A percentile compares a stretch with the other conserved stretches of the same genome.
Evolutionary conservation across 2,888 invertebrate species (phyloP).

Genomic region (Drosophila prostipennis): DNA sequence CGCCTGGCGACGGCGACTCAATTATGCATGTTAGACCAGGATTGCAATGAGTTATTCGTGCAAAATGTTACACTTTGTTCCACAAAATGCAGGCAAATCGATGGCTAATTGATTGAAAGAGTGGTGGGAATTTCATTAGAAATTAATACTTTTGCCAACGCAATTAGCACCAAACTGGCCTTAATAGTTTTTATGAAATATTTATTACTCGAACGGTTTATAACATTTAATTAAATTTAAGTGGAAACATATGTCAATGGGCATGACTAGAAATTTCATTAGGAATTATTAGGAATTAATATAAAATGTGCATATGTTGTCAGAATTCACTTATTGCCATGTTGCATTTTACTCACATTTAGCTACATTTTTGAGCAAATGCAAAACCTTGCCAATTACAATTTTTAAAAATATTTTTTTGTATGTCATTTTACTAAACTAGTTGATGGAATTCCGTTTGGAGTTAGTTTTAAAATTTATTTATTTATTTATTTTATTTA

Average conservation of each 20-base stretch:
- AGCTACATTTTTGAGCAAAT: no score
- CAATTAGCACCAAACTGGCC: background rate
- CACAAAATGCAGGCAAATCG: background rate
- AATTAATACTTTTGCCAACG: background rate
- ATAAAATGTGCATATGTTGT: background rate
- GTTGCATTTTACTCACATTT: no score
- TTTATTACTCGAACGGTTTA: conserved; percentile 6
- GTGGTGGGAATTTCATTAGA: conserved; percentile 13
- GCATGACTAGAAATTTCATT: background rate
- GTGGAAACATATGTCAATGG: background rate
- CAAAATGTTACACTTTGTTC: background rate
- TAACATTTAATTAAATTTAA: background rate
- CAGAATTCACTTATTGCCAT: no score
- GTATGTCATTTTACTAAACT: no score
- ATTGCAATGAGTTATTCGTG: conserved; percentile 2
- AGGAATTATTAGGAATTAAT: background rate
- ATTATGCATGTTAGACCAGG: conserved; percentile 23
- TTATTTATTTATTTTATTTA: no score
- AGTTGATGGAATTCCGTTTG: no score
- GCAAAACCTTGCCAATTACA: no score
- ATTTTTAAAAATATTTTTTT: no score
- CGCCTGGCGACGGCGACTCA: conserved; percentile 18
- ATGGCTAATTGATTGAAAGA: background rate
- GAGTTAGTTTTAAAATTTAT: no score
- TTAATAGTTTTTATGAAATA: background rate